These are phyloP conservation scores for Microctenopoma lineatum DNA, from an alignment of 2,797 vertebrate genomes.

Conservation along the genomic window DNA sequence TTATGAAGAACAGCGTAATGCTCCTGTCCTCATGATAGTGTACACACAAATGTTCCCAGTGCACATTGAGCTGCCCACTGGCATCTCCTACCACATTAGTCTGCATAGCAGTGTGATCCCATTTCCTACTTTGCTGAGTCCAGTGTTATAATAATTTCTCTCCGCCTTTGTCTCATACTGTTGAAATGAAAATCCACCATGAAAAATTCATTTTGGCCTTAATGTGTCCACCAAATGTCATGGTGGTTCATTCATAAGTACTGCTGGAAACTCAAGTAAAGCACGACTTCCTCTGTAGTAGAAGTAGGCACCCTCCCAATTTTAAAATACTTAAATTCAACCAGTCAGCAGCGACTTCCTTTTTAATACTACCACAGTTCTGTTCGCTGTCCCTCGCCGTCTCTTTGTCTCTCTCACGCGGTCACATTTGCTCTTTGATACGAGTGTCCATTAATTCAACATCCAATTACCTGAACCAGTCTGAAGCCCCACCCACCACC, in stretches of 20 bases:
- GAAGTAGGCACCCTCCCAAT: not conserved
- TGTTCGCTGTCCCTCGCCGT: not conserved
- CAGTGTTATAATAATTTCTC: not conserved
- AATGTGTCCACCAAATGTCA: conserved; percentile 1
- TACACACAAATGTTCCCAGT: too few species aligned
- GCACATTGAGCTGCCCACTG: too few species aligned
- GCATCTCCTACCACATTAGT: too few species aligned
- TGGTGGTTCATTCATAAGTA: not conserved
- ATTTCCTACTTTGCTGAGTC: too few species aligned
- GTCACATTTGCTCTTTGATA: conserved; percentile 44
- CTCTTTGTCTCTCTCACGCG: not conserved
- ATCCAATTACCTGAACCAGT: conserved; percentile 68
- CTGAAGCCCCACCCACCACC: conserved; percentile 48
- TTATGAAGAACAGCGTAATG: too few species aligned
- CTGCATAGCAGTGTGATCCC: too few species aligned
- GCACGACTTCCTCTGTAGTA: not conserved
- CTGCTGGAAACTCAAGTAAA: conserved; percentile 2
- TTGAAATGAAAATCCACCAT: too few species aligned
- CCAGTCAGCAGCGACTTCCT: not conserved
- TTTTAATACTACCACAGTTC: not conserved
- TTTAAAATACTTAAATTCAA: conserved; percentile 1
- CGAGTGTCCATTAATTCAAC: conserved; percentile 55
- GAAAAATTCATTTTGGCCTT: not conserved
- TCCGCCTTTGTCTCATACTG: not conserved
- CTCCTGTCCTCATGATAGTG: too few species aligned